Conservation (phyloP, 2,888 invertebrate species). For the Mayetiola destructor region DNA sequence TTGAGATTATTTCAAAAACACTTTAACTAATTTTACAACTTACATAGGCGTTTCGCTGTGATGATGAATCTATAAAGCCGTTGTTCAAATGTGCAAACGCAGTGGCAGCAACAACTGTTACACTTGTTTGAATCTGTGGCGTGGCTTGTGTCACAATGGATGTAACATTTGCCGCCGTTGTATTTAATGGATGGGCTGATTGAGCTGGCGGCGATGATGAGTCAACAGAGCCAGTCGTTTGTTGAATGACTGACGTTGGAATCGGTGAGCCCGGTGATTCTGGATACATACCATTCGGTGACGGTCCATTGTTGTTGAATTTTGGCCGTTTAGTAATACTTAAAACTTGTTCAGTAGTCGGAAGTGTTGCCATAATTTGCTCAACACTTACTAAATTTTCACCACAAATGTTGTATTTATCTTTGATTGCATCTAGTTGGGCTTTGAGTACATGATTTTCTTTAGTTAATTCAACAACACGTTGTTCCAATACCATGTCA, state of each 20-base stretch:
- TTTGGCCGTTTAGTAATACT: slow-evolving; percentile 60
- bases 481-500: slow-evolving; percentile 89
- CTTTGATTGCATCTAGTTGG: slow-evolving; percentile 82
- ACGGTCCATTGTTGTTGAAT: slow-evolving; percentile 28
- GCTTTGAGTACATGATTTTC: slow-evolving; percentile 90
- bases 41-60: slow-evolving; percentile 3
- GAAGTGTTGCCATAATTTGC: slow-evolving; percentile 73
- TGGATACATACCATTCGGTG: slow-evolving; percentile 42
- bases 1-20: too few species aligned
- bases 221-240: slow-evolving; percentile 28
- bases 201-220: slow-evolving; percentile 14
- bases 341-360: slow-evolving; percentile 70
- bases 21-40: neutral
- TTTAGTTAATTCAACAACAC: slow-evolving; percentile 85
- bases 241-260: slow-evolving; percentile 47
- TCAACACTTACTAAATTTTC: slow-evolving; percentile 77
- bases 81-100: slow-evolving; percentile 9
- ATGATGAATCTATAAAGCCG: neutral
- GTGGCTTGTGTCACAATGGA: slow-evolving; percentile 28
- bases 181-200: slow-evolving; percentile 17
- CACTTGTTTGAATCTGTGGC: slow-evolving; percentile 20
- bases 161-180: slow-evolving; percentile 20
- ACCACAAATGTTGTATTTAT: slow-evolving; percentile 81
- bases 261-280: slow-evolving; percentile 39
- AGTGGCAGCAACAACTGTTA: slow-evolving; percentile 17